Evolutionary conservation across 2,888 invertebrate genomes (phyloP).

Genomic region (Anoplius nigerrimus): DNA sequence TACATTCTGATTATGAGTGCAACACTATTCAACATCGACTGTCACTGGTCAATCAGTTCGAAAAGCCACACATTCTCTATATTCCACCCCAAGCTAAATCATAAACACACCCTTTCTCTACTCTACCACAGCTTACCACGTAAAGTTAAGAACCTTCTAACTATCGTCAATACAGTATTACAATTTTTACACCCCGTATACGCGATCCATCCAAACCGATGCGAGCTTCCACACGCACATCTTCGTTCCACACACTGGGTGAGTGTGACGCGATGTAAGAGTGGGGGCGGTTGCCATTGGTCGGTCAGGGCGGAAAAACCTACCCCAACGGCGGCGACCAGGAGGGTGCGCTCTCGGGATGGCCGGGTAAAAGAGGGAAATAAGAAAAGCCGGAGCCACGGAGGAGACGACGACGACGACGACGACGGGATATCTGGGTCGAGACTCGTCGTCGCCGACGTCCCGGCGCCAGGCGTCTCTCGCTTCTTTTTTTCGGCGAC

Average conservation of each 20-base stretch:
- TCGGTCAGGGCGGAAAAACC: constrained; percentile 62
- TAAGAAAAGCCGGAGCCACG: constrained; percentile 60
- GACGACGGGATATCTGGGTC: constrained; percentile 72
- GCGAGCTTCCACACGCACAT: no score
- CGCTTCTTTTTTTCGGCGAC: constrained; percentile 52
- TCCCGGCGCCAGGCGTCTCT: constrained; percentile 71
- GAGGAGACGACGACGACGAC: constrained; percentile 59
- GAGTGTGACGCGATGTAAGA: constrained; percentile 7
- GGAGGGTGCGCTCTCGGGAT: constrained; percentile 50
- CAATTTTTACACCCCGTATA: no score
- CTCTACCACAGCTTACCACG: no score
- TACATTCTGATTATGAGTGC: no score
- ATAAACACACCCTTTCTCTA: no score
- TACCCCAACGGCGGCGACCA: constrained; percentile 59
- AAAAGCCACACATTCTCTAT: no score
- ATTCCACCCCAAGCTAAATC: no score
- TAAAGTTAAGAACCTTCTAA: no score
- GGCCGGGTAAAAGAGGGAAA: constrained; percentile 59
- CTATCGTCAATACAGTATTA: no score
- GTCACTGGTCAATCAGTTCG: no score
- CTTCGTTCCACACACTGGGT: constrained; percentile 8
- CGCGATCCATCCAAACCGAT: no score
- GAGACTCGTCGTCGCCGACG: constrained; percentile 73
- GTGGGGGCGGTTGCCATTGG: constrained; percentile 17
- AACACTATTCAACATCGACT: no score